A percentile compares a stretch with the other conserved stretches of the same genome.
These are phyloP conservation scores for Lordiphosa clarofinis DNA, from an alignment of 1,140 invertebrate species.

Conservation along the genomic window DNA sequence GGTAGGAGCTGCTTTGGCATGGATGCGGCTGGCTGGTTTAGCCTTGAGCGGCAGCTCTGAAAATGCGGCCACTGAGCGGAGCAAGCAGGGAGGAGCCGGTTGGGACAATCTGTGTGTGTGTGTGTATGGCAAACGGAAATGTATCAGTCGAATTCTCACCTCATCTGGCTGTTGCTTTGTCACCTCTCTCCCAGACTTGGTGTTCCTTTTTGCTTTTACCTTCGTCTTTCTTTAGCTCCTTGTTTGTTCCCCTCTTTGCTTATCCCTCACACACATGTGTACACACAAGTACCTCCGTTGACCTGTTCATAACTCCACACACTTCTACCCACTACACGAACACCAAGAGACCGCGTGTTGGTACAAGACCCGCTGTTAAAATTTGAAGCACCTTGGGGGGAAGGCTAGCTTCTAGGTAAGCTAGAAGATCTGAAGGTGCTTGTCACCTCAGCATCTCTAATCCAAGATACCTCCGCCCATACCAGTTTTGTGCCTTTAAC, in stretches of 20 bases:
- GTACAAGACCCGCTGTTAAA: too few relatives aligned
- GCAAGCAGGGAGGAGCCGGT: slow-evolving; percentile 1
- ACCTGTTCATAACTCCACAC: slow-evolving; percentile 51
- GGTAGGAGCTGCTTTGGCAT: slow-evolving; percentile 19
- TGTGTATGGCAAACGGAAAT: slow-evolving; percentile 2
- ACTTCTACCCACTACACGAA: slow-evolving; percentile 13
- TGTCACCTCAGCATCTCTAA: too few relatives aligned
- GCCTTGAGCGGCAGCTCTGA: slow-evolving; percentile 8
- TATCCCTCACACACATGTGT: slow-evolving; percentile 20
- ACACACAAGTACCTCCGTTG: slow-evolving; percentile 28
- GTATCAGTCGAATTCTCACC: slow-evolving; percentile 11
- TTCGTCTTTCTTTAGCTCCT: slow-evolving; percentile 23
- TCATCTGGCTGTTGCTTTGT: slow-evolving; percentile 2
- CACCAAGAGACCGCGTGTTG: too few relatives aligned
- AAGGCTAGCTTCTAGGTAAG: too few relatives aligned
- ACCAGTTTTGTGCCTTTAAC: slow-evolving; percentile 9
- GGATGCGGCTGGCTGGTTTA: slow-evolving; percentile 36
- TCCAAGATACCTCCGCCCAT: too few relatives aligned
- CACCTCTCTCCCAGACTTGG: background rate
- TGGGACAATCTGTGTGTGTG: slow-evolving; percentile 3
- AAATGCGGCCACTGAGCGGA: slow-evolving; percentile 1
- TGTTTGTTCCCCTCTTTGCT: slow-evolving; percentile 43
- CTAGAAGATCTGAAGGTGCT: too few relatives aligned
- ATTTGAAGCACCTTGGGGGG: too few relatives aligned
- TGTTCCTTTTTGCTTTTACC: slow-evolving; percentile 5